Base-by-base conservation (phyloP, 2,888 invertebrate genomes). In the Uloborus plumipes region DNA sequence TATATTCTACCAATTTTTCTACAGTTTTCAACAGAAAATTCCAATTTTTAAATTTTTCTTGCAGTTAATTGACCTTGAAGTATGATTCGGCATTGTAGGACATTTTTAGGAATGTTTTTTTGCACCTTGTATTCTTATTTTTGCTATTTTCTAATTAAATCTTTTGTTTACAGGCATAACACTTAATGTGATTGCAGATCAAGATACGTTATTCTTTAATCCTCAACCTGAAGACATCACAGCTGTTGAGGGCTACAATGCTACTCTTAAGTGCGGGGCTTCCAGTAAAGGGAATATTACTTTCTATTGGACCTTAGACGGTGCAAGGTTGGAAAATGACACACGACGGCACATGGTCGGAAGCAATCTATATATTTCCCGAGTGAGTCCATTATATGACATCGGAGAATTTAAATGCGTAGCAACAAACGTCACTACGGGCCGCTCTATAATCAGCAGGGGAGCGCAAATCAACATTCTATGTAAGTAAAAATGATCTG, bases 391-490 rank as follows among this genome's bases (percentile, higher is more conserved):
- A 39, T 90, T 90, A 84, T 88, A 90, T 64, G 92, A 92, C 87
- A 88, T 90, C 11, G 92, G 92, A 47, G 90, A 91, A 80, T 92
- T 92, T 88, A 90, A 91, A 84, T 92, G 92, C 88, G 90, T 91
- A 64, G 92, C 92, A 47, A 89, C 89, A 72, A 90, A 90, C 86
- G 88, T 87, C 14, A 89, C 89, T 22, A 89, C 89, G 4, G 89
- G 89, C 50, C 88, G 89, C 75, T 79, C 77, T n/a, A 65, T 84
- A 26, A 66, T 76, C 26, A 84, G 84, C 69, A 71, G 73, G 65
- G 77, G 77, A n/a, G 81, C 81, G 2, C 84, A 84, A 18, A 87
- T 89, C 50, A 88, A 88, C 84, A 88, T 89, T 53, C 86, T 88
- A 85, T 89, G 89, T 89, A 87, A 89, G 89, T 89, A 86, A 49